Conservation (phyloP, 2,888 invertebrate genomes). For the Athalia rosae region DNA sequence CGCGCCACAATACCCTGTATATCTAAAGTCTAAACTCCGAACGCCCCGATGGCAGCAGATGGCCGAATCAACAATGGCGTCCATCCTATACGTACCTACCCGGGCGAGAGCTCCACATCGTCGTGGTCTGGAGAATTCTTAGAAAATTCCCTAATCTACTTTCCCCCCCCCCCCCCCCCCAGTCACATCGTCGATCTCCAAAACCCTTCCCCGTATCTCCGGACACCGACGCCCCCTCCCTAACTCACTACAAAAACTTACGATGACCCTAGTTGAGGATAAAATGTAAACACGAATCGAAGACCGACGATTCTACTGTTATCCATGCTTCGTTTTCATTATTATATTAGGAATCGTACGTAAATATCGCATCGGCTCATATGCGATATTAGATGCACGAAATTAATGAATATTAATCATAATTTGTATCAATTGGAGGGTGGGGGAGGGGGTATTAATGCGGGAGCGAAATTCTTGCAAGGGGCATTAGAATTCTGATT, state of each 20-base stretch:
- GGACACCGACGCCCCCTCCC: neutral
- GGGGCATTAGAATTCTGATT: too few species aligned
- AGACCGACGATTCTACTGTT: neutral
- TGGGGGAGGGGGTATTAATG: too few species aligned
- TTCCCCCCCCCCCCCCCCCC: neutral
- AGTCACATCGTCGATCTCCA: neutral
- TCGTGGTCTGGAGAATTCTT: constrained; percentile 11
- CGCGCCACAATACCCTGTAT: constrained; percentile 36
- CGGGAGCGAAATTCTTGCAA: too few species aligned
- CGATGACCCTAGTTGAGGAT: neutral
- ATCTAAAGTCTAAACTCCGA: constrained; percentile 39
- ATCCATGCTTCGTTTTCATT: neutral
- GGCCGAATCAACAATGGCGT: constrained; percentile 44
- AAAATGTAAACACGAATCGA: neutral
- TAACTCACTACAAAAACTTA: too few species aligned
- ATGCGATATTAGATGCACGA: too few species aligned
- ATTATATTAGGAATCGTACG: neutral
- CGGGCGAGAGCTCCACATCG: neutral
- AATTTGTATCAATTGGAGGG: too few species aligned
- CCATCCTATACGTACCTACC: neutral
- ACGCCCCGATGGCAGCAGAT: constrained; percentile 38
- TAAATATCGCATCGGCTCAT: too few species aligned
- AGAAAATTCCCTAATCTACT: constrained; percentile 30
- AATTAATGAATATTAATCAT: too few species aligned
- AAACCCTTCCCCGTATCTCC: neutral